A percentile compares a stretch with the other conserved stretches of the same genome.
Evolutionary conservation across 2,113 vertebrate species (phyloP).

Genomic region (Promerops cafer): DNA sequence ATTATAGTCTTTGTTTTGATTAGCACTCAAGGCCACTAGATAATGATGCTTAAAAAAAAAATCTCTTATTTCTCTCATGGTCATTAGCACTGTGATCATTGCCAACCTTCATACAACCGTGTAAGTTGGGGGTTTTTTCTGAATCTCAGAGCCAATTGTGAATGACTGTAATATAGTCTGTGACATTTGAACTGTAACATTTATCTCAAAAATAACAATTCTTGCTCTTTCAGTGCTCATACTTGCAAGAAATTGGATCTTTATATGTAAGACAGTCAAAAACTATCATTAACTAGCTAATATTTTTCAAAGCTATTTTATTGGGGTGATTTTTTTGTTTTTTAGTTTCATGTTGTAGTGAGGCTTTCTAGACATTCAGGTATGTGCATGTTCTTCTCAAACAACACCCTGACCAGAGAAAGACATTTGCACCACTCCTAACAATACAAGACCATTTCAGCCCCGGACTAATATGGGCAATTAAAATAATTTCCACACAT

Average conservation of each 20-base stretch:
- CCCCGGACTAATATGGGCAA: neutral
- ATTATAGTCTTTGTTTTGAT: slow-evolving; percentile 39
- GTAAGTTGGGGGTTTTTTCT: neutral
- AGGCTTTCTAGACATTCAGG: neutral
- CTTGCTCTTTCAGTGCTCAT: neutral
- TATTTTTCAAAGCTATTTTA: neutral
- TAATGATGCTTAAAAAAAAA: slow-evolving; percentile 3
- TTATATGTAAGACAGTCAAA: neutral
- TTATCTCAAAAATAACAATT: neutral
- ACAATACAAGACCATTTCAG: neutral
- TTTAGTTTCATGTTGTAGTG: neutral
- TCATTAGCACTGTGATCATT: slow-evolving; percentile 13
- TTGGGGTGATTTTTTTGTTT: neutral
- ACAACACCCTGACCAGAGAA: neutral
- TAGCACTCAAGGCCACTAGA: slow-evolving; percentile 32
- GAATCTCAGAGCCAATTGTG: neutral
- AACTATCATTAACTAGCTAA: neutral
- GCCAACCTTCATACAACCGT: neutral
- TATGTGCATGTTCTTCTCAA: neutral
- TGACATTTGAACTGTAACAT: neutral
- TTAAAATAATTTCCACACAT: slow-evolving; percentile 33
- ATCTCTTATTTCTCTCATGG: neutral
- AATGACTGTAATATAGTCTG: neutral
- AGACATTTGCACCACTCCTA: neutral
- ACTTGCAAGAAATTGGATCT: neutral